Conservation (phyloP, 2,888 invertebrate species). For the Spialia ferax region DNA sequence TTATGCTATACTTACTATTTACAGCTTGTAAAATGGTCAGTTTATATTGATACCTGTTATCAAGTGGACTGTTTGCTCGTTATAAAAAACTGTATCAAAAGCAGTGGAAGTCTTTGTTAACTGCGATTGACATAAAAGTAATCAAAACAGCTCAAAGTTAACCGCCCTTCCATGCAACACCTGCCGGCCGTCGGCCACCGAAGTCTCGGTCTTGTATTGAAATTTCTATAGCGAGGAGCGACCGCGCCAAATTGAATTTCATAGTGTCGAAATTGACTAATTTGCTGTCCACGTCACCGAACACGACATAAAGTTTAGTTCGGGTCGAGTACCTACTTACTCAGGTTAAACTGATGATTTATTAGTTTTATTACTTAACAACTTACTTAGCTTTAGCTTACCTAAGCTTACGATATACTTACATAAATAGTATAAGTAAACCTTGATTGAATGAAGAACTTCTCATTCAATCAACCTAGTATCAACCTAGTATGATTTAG, state of each 20-base stretch:
- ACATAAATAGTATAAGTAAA: too few species aligned
- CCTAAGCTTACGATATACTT: too few species aligned
- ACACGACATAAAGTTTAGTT: not conserved
- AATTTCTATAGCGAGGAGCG: slow-evolving; percentile 61
- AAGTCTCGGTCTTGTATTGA: slow-evolving; percentile 58
- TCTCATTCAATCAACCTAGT: too few species aligned
- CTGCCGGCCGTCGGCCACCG: slow-evolving; percentile 61
- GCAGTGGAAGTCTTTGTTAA: not conserved
- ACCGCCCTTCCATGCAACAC: slow-evolving; percentile 50
- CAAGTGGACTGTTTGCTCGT: not conserved
- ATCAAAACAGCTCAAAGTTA: slow-evolving; percentile 46
- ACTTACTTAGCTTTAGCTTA: too few species aligned
- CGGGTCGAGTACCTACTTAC: too few species aligned
- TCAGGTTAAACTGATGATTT: too few species aligned
- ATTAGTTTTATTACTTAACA: too few species aligned
- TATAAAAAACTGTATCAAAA: not conserved
- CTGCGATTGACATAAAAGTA: not conserved
- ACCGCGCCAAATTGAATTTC: slow-evolving; percentile 61
- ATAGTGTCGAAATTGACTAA: slow-evolving; percentile 61
- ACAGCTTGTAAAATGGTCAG: too few species aligned
- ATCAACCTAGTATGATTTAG: too few species aligned
- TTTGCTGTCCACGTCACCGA: slow-evolving; percentile 29
- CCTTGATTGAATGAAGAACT: too few species aligned
- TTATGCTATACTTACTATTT: too few species aligned
- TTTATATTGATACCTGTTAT: too few species aligned